Percentiles rank a stretch among this genome's conserved stretches.
Evolutionary conservation across 1,140 invertebrate species (phyloP).

Genomic region (Drosophila simulans): DNA sequence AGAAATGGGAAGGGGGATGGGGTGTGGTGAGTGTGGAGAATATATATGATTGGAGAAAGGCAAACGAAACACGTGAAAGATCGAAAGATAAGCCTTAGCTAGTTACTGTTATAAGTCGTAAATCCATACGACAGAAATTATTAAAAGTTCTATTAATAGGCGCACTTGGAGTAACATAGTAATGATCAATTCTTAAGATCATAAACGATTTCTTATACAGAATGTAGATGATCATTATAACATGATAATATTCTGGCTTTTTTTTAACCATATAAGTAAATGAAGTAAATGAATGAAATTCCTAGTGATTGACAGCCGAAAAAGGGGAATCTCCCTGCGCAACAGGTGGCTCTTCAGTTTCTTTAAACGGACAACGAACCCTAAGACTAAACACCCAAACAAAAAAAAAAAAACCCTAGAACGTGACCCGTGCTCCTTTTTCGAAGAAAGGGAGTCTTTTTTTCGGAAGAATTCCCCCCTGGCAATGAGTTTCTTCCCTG

Average conservation of each 20-base stretch:
- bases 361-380: conserved; percentile 24
- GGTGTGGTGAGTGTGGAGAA: neutral
- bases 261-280: no score
- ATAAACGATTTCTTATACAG: no score
- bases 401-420: conserved; percentile 6
- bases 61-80: conserved; percentile 2
- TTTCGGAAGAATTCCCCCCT: conserved; percentile 3
- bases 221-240: neutral
- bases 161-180: neutral
- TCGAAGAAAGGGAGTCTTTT: neutral
- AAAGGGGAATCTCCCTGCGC: conserved; percentile 11
- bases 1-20: neutral
- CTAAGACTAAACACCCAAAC: conserved; percentile 1
- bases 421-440: conserved; percentile 18
- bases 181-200: no score
- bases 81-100: conserved; percentile 7
- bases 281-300: neutral
- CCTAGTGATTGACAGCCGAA: conserved; percentile 11
- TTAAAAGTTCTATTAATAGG: neutral
- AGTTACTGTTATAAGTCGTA: neutral
- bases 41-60: conserved; percentile 14
- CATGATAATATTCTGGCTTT: no score
- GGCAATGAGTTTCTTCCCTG: conserved; percentile 7
- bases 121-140: neutral
- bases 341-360: conserved; percentile 30